These are phyloP conservation scores for Alviniconcha marisindica DNA, from an alignment of 1,140 invertebrate species.

Conservation along the genomic window DNA sequence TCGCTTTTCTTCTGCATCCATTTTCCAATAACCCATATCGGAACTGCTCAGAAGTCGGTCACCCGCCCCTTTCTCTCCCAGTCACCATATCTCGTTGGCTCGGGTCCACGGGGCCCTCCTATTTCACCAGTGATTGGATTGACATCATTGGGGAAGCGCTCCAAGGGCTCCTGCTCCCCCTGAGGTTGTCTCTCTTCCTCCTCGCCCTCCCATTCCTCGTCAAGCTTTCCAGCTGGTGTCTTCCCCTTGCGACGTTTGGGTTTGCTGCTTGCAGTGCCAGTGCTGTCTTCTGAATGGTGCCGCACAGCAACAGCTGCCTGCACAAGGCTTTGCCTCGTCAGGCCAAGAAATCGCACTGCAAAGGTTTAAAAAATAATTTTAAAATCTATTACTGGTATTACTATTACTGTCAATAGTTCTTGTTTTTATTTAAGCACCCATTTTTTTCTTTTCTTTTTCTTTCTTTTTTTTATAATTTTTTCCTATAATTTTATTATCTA, in stretches of 20 bases:
- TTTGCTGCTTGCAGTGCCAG: conserved; percentile 27
- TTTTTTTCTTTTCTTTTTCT: too few relatives aligned
- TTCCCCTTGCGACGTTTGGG: conserved; percentile 58
- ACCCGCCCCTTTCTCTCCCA: conserved; percentile 99
- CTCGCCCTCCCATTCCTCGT: conserved; percentile 78
- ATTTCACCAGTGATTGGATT: conserved; percentile 97
- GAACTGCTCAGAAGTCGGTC: conserved; percentile 87
- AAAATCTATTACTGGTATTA: too few relatives aligned
- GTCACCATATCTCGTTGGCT: conserved; percentile 99
- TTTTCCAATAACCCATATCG: too few relatives aligned
- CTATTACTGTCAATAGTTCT: too few relatives aligned
- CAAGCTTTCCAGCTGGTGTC: conserved; percentile 80
- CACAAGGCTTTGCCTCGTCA: not conserved
- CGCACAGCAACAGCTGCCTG: not conserved
- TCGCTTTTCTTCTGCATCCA: too few relatives aligned
- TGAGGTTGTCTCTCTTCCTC: conserved; percentile 78
- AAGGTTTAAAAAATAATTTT: too few relatives aligned
- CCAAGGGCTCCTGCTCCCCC: conserved; percentile 90
- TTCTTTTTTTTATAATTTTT: too few relatives aligned
- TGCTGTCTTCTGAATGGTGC: conserved; percentile 53
- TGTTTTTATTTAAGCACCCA: too few relatives aligned
- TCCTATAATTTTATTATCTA: too few relatives aligned
- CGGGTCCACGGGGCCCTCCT: conserved; percentile 95
- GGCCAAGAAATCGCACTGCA: conserved; percentile 2
- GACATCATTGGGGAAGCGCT: conserved; percentile 89